phyloP scores from a whole-genome alignment of 2,888 invertebrate species.

The Harmothoe impar region DNA sequence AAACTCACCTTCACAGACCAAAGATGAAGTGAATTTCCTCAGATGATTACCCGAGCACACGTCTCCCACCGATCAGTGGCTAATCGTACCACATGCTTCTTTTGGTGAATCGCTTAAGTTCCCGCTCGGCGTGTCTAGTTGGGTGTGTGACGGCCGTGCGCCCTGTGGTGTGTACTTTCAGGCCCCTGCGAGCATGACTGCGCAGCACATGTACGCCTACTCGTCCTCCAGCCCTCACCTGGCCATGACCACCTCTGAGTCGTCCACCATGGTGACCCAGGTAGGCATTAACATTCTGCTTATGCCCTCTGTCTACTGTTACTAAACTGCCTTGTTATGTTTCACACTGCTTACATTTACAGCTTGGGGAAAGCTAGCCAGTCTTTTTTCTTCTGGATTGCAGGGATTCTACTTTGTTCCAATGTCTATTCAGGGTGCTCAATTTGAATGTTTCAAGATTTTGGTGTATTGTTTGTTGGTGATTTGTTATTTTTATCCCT shows the following conservation, averaged over 20 bases:
- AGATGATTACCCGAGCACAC: neutral
- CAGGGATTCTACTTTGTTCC: too few species aligned
- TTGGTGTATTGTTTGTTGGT: too few species aligned
- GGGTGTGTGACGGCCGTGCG: slow-evolving; percentile 45
- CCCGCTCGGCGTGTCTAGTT: neutral
- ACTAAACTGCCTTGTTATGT: neutral
- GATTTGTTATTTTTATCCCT: too few species aligned
- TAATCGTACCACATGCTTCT: slow-evolving; percentile 2
- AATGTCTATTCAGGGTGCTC: too few species aligned
- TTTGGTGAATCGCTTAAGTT: neutral
- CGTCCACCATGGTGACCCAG: slow-evolving; percentile 67
- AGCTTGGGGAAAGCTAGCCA: too few species aligned
- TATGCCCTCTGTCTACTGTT: neutral
- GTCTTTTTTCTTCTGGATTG: too few species aligned
- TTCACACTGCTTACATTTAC: neutral
- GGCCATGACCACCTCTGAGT: slow-evolving; percentile 78
- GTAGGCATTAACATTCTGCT: neutral
- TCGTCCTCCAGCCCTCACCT: slow-evolving; percentile 83
- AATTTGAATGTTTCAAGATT: too few species aligned
- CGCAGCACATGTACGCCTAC: slow-evolving; percentile 92
- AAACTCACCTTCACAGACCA: too few species aligned
- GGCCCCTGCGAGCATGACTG: slow-evolving; percentile 96
- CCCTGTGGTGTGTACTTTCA: slow-evolving; percentile 82
- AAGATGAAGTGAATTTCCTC: too few species aligned
- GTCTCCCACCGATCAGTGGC: neutral